Percentiles rank a stretch among this genome's conserved stretches.
Conservation (phyloP, 2,797 vertebrate genomes). For the Sebastiscus albofasciatus region DNA sequence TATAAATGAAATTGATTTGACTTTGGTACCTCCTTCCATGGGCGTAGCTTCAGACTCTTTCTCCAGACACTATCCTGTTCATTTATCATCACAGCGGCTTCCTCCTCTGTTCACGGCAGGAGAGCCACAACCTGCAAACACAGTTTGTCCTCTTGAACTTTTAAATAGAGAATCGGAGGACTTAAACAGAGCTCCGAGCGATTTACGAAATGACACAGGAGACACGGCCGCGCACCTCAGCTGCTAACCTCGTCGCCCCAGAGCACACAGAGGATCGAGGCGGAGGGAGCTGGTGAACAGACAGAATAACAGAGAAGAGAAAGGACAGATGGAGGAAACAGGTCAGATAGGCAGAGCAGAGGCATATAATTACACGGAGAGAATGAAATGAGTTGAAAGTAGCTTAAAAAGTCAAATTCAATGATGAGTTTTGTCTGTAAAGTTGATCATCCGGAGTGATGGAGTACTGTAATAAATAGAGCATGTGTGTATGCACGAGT, state of each 20-base stretch:
- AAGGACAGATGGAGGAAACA: neutral
- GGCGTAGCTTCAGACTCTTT: neutral
- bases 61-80: neutral
- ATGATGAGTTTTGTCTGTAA: neutral
- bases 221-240: neutral
- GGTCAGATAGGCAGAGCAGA: neutral
- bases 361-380: neutral
- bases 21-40: no score
- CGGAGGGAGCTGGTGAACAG: neutral
- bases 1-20: no score
- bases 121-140: neutral
- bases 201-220: constrained; percentile 4
- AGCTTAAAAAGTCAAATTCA: neutral
- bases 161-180: neutral
- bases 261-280: neutral
- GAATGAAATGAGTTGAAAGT: neutral
- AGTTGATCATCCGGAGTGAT: constrained; percentile 2
- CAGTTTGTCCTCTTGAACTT: constrained; percentile 8
- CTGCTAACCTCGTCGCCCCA: constrained; percentile 5
- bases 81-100: neutral
- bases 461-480: neutral
- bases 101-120: neutral
- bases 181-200: neutral
- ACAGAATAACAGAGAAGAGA: neutral
- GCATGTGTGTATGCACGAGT: neutral